Percentiles rank a stretch among this genome's conserved stretches.
These are phyloP conservation scores for Turritopsis dohrnii DNA, from an alignment of 30 jellyfish, hydroid and myxozoan genomes.

Conservation along the genomic window DNA sequence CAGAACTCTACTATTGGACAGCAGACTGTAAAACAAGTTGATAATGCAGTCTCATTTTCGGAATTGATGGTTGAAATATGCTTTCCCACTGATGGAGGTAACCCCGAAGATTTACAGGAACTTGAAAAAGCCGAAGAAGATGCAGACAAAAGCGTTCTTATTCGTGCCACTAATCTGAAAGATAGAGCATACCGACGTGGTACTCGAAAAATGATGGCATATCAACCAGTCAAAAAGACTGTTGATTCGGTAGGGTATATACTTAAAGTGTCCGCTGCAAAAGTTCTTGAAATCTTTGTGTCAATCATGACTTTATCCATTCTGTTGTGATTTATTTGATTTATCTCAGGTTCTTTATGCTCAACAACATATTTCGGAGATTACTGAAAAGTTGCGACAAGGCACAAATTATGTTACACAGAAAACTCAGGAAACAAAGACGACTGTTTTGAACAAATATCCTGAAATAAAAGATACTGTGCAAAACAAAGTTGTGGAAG, in stretches of 20 bases:
- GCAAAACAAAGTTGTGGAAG: constrained; percentile 40
- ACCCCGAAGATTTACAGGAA: constrained; percentile 77
- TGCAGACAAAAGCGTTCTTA: constrained; percentile 62
- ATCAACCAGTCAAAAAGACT: constrained; percentile 64
- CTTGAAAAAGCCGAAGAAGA: constrained; percentile 82
- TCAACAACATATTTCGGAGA: constrained; percentile 70
- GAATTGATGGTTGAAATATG: constrained; percentile 93
- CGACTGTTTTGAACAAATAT: constrained; percentile 26
- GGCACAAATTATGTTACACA: constrained; percentile 85
- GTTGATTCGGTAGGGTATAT: constrained; percentile 92
- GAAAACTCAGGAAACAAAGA: constrained; percentile 62
- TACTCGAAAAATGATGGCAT: constrained; percentile 50
- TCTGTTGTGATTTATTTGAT: too few relatives aligned
- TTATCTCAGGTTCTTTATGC: constrained; percentile 83
- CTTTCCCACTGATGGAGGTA: constrained; percentile 90
- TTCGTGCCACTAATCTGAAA: constrained; percentile 56
- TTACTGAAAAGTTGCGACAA: constrained; percentile 70
- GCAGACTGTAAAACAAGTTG: constrained; percentile 68
- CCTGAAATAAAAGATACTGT: constrained; percentile 40
- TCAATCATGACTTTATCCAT: too few relatives aligned
- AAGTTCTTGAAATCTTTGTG: too few relatives aligned
- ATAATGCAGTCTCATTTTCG: constrained; percentile 90
- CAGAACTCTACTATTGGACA: constrained; percentile 31
- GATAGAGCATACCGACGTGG: constrained; percentile 73
- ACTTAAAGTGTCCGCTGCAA: neutral